Base-by-base conservation (phyloP, 1,140 invertebrate species). In the Megalopta genalis region DNA sequence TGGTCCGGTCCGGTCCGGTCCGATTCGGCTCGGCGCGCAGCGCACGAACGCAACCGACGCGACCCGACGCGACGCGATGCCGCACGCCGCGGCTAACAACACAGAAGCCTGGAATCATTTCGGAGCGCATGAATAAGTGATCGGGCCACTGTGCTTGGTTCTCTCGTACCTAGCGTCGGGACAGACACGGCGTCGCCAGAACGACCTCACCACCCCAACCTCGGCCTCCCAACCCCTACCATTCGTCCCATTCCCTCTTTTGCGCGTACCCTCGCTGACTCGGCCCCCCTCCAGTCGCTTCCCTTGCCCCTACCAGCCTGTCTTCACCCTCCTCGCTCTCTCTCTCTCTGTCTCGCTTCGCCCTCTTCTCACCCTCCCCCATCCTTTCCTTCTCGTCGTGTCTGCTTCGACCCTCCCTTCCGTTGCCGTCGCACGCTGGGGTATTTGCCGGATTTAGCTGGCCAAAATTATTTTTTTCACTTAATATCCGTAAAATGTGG, bases 91-190 rank as follows among this genome's bases (percentile, higher is more conserved):
- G 42, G 59, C 49, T 71, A 74, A 80, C 81, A 83, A 37, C 77
- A 78, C 77, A 82, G 74, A 86, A 86, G 86, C 85, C 74, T 85
- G 84, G 82, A 90, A 90, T 91, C 88, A 89, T 91, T 91, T 90
- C 88, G 87, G 77, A 82, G 77, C 77, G 81, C 81, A 90, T 91
- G 88, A 91, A 90, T 91, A 90, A 91, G 77, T 88, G 89, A 90
- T 89, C 79, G 86, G 68, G 71, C 67, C 82, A 75, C 27, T 84
- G 76, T 74, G 73, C 74, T 78, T 66, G 82, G 72, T 82, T 84
- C 84, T 79, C 79, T 82, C 77, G 78, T 79, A 77, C 70, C 72
- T 57, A 78, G 54, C 81, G 81, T 67, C 77, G 78, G 71, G 86
- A 81, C 84, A 89, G 88, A 88, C 87, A 86, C 83, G 27, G 65